phyloP scores from a whole-genome alignment of 2,113 vertebrate species.

The Brienomyrus brachyistius region DNA sequence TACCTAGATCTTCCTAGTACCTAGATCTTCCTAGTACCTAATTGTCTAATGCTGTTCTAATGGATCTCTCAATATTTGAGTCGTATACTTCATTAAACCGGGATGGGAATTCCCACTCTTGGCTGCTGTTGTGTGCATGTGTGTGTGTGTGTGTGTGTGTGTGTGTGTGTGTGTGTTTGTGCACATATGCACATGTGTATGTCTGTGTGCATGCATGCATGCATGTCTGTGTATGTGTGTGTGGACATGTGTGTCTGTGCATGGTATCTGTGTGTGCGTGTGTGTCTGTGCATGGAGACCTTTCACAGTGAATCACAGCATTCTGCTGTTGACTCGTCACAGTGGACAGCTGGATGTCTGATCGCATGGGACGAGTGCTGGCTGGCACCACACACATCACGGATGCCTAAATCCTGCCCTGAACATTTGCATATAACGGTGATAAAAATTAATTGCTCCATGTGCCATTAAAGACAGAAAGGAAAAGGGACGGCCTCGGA shows the following conservation, averaged over 20 bases:
- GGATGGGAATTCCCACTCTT: background rate
- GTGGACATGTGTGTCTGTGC: too few relatives aligned
- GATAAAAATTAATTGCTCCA: conserved; percentile 18
- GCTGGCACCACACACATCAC: background rate
- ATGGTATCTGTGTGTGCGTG: background rate
- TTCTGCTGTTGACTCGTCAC: background rate
- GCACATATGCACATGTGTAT: background rate
- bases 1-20: too few relatives aligned
- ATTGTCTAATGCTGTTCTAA: background rate
- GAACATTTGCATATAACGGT: conserved; percentile 13
- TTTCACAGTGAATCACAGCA: background rate
- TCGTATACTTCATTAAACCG: background rate
- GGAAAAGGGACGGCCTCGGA: background rate
- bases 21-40: background rate
- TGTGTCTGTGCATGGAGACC: background rate
- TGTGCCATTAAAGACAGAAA: conserved; percentile 10
- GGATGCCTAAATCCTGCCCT: background rate
- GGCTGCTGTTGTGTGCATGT: background rate
- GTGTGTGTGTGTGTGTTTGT: too few relatives aligned
- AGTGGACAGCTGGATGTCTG: background rate
- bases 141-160: background rate
- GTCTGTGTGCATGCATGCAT: background rate
- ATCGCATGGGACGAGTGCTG: too few relatives aligned
- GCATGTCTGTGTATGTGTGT: background rate
- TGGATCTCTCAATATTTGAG: background rate